Percentiles rank a stretch among this genome's conserved stretches.
These are phyloP conservation scores for Henicopernis longicauda DNA, from an alignment of 2,113 vertebrate genomes.

Conservation along the genomic window DNA sequence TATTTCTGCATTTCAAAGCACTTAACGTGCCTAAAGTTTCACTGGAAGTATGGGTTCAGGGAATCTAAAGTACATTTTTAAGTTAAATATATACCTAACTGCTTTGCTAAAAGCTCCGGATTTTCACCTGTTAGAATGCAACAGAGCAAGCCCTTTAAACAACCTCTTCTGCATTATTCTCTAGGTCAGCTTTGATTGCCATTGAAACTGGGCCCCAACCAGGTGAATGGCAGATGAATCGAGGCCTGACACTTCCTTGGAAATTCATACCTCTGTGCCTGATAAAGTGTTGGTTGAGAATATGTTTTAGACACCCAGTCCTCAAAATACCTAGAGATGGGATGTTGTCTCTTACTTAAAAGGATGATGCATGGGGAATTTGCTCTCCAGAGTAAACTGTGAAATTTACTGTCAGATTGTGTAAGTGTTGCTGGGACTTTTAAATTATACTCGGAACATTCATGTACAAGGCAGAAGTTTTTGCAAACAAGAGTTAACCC, in stretches of 20 bases:
- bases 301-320: not conserved
- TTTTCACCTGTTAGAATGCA: not conserved
- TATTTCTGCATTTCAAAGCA: not conserved
- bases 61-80: not conserved
- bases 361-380: not conserved
- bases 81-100: not conserved
- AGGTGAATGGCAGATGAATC: not conserved
- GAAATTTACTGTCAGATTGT: not conserved
- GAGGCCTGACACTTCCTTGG: not conserved
- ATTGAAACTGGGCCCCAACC: not conserved
- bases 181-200: not conserved
- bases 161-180: not conserved
- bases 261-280: not conserved
- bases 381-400: not conserved
- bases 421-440: not conserved
- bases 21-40: not conserved
- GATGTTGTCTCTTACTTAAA: not conserved
- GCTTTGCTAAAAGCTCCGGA: not conserved
- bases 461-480: not conserved
- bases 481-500: not conserved
- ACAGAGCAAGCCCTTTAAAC: not conserved
- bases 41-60: not conserved
- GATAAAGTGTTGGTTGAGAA: not conserved
- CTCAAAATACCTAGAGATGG: not conserved
- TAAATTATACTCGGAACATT: not conserved